Evolutionary conservation across 2,797 vertebrate species (phyloP).

Genomic region (Brachyalestes nurse): DNA sequence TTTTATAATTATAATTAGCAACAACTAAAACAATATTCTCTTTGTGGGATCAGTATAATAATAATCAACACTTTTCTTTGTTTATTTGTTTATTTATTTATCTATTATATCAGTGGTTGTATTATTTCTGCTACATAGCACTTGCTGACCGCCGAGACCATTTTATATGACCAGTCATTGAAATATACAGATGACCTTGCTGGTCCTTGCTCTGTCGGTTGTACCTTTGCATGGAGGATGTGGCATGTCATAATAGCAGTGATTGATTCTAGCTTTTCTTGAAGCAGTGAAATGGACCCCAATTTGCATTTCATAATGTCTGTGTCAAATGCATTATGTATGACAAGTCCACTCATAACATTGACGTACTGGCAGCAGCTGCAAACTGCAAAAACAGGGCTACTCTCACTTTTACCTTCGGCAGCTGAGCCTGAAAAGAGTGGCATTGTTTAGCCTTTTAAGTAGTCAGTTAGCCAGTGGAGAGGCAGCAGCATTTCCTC

Average conservation of each 20-base stretch:
- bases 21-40: no score
- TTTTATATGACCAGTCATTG: background rate
- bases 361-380: background rate
- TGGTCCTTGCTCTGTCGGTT: slow-evolving; percentile 21
- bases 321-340: slow-evolving; percentile 33
- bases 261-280: slow-evolving; percentile 3
- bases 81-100: background rate
- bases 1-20: no score
- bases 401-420: slow-evolving; percentile 50
- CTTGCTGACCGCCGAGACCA: background rate
- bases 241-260: slow-evolving; percentile 19
- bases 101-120: background rate
- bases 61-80: no score
- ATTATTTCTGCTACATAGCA: background rate
- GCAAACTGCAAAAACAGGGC: slow-evolving; percentile 12
- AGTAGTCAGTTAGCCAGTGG: slow-evolving; percentile 26
- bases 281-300: slow-evolving; percentile 3
- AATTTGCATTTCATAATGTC: slow-evolving; percentile 38
- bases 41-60: no score
- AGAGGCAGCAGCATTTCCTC: slow-evolving; percentile 65
- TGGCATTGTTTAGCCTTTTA: slow-evolving; percentile 32
- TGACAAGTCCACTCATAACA: slow-evolving; percentile 17
- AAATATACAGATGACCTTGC: slow-evolving; percentile 11
- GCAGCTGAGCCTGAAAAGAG: slow-evolving; percentile 22
- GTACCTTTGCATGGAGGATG: background rate